Evolutionary conservation across 1,140 invertebrate genomes (phyloP), one percentile per base, ranked within the genome.

Genomic region (Homarus americanus): DNA sequence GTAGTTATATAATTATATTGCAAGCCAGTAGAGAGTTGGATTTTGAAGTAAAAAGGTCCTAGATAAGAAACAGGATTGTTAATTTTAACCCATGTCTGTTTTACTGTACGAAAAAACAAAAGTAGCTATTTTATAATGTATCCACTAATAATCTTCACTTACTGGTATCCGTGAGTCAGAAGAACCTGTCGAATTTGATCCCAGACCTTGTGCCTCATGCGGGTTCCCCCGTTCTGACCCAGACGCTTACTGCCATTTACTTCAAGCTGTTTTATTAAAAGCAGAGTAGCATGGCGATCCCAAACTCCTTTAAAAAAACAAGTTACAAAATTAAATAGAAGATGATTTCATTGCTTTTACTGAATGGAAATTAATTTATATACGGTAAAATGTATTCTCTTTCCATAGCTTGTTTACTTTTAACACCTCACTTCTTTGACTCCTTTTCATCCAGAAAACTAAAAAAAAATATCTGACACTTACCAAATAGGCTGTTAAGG

Each of bases 201-300:
- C 87, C 87, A 89, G 4, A 89, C 79, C 40, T 66, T 82, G 63
- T 69, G 24, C 38, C 87, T 89, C 87, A 89, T 89, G 34, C 87
- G 87, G 24, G 87, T 89, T 38, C 87, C 80, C 20, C 87, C 87
- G 63, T 90, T 90, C 36, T 90, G 87, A 38, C 87, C 87, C 1
- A 90, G 79, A 12, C 63, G 69, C 63, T 90, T 90, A 36, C 80
- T 73, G 4, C 87, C 78, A 58, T 90, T 82, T 17, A 32, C 17
- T n/a, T 89, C 79, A 28, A 89, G 78, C 24, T 83, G 80, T 69
- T 58, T 15, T 20, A 90, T 82, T 28, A 82, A 66, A 24, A 82
- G 40, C 24, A 82, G 40, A 15, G 79, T 89, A 15, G 79, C 78
- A 28, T 41, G 38, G 1, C 38, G 40, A 49, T 89, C 79, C 78